phyloP scores from a whole-genome alignment of 2,113 vertebrate genomes.

The Syngnathus typhle region DNA sequence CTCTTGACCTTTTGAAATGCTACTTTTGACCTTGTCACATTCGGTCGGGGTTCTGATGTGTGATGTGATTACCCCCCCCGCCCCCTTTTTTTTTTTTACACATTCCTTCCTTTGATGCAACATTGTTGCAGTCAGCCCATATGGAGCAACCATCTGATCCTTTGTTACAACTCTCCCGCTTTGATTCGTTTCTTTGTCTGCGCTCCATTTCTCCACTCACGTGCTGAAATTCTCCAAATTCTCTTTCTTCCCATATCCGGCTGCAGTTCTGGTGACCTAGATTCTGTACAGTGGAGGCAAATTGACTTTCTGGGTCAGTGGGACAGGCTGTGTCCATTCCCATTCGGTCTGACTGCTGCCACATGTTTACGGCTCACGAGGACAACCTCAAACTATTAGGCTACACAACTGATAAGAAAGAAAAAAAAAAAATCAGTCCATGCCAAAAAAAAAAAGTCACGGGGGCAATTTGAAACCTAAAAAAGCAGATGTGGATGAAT shows the following conservation, averaged over 20 bases:
- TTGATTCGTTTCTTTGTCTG: conserved; percentile 44
- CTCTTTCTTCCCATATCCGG: not conserved
- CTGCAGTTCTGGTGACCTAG: conserved; percentile 60
- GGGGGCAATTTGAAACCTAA: not conserved
- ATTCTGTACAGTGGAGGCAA: conserved; percentile 44
- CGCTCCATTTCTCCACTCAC: conserved; percentile 7
- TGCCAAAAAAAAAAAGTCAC: not conserved
- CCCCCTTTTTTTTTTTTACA: conserved; percentile 49
- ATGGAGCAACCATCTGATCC: conserved; percentile 35
- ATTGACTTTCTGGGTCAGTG: conserved; percentile 70
- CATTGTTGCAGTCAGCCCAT: conserved; percentile 24
- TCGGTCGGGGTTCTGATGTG: conserved; percentile 19
- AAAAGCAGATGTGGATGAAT: not conserved
- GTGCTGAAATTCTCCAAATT: conserved; percentile 19
- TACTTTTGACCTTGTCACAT: conserved; percentile 19
- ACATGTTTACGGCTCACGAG: conserved; percentile 30
- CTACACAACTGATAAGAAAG: not conserved
- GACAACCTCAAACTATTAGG: conserved; percentile 20
- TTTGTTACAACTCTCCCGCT: conserved; percentile 50
- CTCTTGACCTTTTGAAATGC: conserved; percentile 27
- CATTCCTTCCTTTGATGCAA: conserved; percentile 52
- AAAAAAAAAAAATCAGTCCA: not conserved
- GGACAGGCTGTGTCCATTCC: conserved; percentile 44
- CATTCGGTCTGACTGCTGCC: conserved; percentile 21
- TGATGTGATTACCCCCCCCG: conserved; percentile 42